phyloP scores from a whole-genome alignment of 2,888 invertebrate genomes.

The Lottia scabra region DNA sequence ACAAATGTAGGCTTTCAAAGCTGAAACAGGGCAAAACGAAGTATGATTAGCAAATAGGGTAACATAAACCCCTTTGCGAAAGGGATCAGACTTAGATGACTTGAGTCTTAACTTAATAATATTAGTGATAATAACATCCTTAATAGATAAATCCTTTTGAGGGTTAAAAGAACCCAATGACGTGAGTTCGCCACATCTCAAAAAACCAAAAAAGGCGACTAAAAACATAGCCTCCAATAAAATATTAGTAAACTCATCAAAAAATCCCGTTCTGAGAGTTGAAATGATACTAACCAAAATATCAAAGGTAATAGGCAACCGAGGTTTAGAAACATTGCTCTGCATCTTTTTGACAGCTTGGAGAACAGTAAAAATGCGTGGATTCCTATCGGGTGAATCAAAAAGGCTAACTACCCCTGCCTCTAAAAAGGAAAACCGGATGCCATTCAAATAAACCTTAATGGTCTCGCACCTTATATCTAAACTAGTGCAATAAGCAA shows the following conservation, averaged over 20 bases:
- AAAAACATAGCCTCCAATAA: background rate
- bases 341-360: background rate
- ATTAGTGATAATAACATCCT: too few species aligned
- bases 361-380: background rate
- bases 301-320: background rate
- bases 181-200: background rate
- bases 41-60: background rate
- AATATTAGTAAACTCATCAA: background rate
- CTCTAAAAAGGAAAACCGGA: background rate
- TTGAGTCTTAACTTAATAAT: background rate
- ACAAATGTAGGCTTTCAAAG: background rate
- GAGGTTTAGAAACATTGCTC: background rate
- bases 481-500: background rate
- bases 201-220: background rate
- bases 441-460: background rate
- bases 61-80: background rate
- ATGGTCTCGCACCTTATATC: background rate
- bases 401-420: background rate
- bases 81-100: constrained; percentile 3
- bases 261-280: background rate
- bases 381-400: too few species aligned
- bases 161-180: background rate
- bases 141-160: too few species aligned
- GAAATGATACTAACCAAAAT: background rate
- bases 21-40: background rate